Conservation (phyloP, 2,113 vertebrate species). For the Eretmochelys imbricata region DNA sequence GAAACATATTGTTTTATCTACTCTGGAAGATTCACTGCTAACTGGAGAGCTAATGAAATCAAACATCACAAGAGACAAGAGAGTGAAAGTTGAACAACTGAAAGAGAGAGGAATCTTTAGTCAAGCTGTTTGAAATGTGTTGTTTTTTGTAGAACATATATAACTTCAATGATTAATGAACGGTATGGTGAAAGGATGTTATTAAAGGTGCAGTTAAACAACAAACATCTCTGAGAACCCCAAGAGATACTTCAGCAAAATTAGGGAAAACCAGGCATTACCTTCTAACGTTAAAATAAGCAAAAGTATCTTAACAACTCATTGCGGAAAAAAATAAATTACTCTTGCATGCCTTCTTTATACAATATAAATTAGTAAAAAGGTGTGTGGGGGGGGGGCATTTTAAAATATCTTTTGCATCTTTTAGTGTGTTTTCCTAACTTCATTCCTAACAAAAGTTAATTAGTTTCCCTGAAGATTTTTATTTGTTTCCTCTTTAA, state of each 20-base stretch:
- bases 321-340: not conserved
- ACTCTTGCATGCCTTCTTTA: not conserved
- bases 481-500: not conserved
- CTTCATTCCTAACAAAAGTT: not conserved
- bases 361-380: not conserved
- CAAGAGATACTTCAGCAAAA: not conserved
- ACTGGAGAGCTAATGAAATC: not conserved
- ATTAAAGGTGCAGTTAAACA: not conserved
- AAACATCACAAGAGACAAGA: not conserved
- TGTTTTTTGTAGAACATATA: not conserved
- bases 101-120: not conserved
- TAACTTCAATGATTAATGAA: not conserved
- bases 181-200: not conserved
- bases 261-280: not conserved
- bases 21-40: rapidly evolving
- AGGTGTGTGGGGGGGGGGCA: no score
- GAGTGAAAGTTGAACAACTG: not conserved
- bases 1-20: not conserved
- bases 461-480: not conserved
- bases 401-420: not conserved
- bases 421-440: not conserved
- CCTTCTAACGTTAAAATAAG: not conserved
- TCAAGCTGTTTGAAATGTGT: not conserved
- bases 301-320: not conserved
- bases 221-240: not conserved